Evolutionary conservation across 2,888 invertebrate genomes (phyloP), one percentile per base, ranked within the genome.

Genomic region (Endotricha flammealis): DNA sequence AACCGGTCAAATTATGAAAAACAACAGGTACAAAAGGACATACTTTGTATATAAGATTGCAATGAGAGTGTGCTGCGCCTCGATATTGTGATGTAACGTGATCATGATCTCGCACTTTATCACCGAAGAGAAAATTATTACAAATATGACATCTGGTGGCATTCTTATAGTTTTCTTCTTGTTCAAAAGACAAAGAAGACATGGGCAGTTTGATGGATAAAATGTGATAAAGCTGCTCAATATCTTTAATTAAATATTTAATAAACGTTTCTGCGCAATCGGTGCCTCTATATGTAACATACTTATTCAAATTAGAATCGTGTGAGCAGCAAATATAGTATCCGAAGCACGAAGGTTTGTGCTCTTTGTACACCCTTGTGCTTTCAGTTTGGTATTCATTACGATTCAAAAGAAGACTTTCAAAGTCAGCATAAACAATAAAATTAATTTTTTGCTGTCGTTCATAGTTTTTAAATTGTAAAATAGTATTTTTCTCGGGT

Each of bases 1-100:
- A 53, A 4, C 42, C 41, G n/a, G 41, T 12, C 23, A 53, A 22
- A 33, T 50, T 52, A 40, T 52, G 50, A 36, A 53, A 53, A 4
- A 53, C 29, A 3, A 56, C 40, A 1, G 53, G 52, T 8, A 57
- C 37, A 11, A 52, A 53, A 30, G 41, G 13, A 25, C 40, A 36
- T 8, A 43, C 39, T 38, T 14, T 42, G 28, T 32, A 42, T 6
- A 22, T 29, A 20, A 55, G 30, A 29, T 50, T 51, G 32, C 48
- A 50, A 9, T 44, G 13, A 3, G 22, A 13, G 17, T 48, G 50
- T 2, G 44, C 42, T 1, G 48, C 40, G 0, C 49, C 52, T 16
- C 46, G 27, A 20, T 38, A 47, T 5, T 41, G 9, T 2, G 20
- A 17, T 3, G 45, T 42, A 2, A 46, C 20, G 30, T 48, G 49